Conservation (phyloP, 2,113 vertebrate species). For the Nesogale talazaci region DNA sequence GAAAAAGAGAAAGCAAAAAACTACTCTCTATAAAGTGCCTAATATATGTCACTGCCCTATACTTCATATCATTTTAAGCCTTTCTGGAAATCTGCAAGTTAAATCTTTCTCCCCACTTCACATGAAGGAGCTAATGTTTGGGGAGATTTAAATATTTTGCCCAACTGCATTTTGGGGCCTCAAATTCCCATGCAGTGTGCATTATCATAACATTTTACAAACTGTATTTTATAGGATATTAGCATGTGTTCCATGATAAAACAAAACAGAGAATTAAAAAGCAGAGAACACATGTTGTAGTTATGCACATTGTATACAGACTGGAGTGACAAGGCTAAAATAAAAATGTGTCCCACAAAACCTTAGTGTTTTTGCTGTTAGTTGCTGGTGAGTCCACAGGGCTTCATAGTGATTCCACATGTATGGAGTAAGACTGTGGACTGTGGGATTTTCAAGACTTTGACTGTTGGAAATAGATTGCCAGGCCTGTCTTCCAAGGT, state of each 20-base stretch:
- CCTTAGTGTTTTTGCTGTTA: too few relatives aligned
- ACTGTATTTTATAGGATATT: background rate
- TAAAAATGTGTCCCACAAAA: background rate
- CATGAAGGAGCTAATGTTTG: background rate
- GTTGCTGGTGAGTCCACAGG: too few relatives aligned
- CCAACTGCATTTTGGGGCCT: background rate
- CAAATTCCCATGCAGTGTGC: background rate
- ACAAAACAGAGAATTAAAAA: background rate
- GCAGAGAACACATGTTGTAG: background rate
- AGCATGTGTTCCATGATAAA: background rate
- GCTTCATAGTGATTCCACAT: too few relatives aligned
- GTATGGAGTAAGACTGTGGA: too few relatives aligned
- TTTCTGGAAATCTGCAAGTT: background rate
- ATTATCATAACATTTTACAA: background rate
- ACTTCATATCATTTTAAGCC: background rate
- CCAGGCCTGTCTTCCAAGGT: too few relatives aligned
- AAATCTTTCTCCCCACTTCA: background rate
- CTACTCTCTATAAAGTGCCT: too few relatives aligned
- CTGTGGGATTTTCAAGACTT: too few relatives aligned
- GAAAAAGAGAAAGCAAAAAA: too few relatives aligned
- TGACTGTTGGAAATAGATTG: too few relatives aligned
- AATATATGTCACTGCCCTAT: background rate
- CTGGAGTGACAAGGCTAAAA: background rate
- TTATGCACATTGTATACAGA: background rate
- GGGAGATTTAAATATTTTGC: conserved; percentile 2